Percentiles rank a stretch among this genome's conserved stretches.
These are phyloP conservation scores for Silurus glanis DNA, from an alignment of 2,113 vertebrate species.

Conservation along the genomic window DNA sequence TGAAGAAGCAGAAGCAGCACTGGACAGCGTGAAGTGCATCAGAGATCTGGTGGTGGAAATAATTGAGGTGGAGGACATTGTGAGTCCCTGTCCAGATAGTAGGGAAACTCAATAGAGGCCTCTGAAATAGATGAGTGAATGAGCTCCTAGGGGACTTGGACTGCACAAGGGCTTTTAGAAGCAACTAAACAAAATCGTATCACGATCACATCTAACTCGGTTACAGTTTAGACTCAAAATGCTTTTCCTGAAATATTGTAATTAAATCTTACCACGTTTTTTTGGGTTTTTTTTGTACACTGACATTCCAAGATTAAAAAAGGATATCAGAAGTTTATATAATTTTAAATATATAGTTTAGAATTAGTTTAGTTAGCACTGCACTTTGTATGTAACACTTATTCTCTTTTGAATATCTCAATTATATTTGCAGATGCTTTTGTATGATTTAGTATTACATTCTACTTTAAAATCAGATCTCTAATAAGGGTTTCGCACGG, in stretches of 20 bases:
- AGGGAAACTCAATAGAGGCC: conserved; percentile 19
- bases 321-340: neutral
- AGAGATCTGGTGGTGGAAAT: conserved; percentile 66
- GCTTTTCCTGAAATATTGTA: conserved; percentile 20
- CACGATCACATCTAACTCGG: neutral
- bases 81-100: conserved; percentile 42
- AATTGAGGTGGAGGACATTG: conserved; percentile 61
- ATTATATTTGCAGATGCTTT: neutral
- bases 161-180: neutral
- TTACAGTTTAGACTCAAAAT: conserved; percentile 16
- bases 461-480: neutral
- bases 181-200: conserved; percentile 7
- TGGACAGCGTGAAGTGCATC: conserved; percentile 60
- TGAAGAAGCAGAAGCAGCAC: conserved; percentile 17
- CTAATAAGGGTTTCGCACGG: neutral
- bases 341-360: neutral
- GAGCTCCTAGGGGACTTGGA: neutral
- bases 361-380: neutral
- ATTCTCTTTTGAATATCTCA: neutral
- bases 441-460: neutral
- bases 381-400: neutral
- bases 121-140: neutral
- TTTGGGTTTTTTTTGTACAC: conserved; percentile 19
- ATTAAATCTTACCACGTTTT: conserved; percentile 5
- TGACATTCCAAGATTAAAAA: conserved; percentile 20